A percentile compares a stretch with the other conserved stretches of the same genome.
Evolutionary conservation across 2,888 invertebrate genomes (phyloP).

Genomic region (Criorhina ranunculi): DNA sequence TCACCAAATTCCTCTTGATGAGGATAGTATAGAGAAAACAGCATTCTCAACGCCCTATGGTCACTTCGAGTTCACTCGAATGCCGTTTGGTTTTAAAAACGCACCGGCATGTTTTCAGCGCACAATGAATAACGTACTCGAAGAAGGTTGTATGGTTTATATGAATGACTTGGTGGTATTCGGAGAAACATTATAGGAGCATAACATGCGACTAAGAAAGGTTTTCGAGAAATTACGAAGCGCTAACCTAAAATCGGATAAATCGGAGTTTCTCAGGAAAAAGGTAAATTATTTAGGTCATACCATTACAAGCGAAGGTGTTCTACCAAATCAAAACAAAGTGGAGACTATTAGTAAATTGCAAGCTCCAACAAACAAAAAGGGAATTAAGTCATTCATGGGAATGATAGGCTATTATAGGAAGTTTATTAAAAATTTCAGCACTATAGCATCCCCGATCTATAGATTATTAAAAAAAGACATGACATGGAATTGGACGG

Average conservation of each 20-base stretch:
- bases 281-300: conserved; percentile 3
- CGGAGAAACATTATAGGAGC: too few species aligned
- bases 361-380: too few species aligned
- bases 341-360: neutral
- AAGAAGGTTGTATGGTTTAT: too few species aligned
- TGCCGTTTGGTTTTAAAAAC: conserved; percentile 1
- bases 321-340: neutral
- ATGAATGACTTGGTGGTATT: too few species aligned
- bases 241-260: conserved; percentile 6
- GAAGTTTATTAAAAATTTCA: too few species aligned
- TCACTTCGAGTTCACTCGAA: conserved; percentile 1
- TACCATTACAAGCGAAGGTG: neutral
- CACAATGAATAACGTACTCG: too few species aligned
- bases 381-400: too few species aligned
- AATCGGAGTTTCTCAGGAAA: conserved; percentile 4
- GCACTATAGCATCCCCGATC: conserved; percentile 62
- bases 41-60: too few species aligned
- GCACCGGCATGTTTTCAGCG: conserved; percentile 1
- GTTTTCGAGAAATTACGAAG: neutral
- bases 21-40: too few species aligned
- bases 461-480: conserved; percentile 72
- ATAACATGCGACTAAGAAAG: neutral
- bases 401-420: too few species aligned
- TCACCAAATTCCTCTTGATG: too few species aligned
- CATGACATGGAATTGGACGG: conserved; percentile 61